phyloP scores from a whole-genome alignment of 2,797 vertebrate genomes.

The Helarctos malayanus region DNA sequence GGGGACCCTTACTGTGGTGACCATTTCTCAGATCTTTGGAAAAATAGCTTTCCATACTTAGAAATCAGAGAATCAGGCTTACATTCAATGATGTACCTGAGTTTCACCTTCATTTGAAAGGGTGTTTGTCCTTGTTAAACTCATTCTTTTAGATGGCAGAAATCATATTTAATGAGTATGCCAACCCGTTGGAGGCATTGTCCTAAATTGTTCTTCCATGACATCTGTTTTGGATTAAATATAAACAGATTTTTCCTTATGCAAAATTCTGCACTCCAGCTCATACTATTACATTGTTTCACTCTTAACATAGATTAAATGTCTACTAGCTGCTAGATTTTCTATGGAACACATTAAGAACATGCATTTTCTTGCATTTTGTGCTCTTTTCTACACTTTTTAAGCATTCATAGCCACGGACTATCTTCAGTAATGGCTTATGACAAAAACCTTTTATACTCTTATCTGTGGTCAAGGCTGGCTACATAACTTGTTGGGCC shows the following conservation, averaged over 20 bases:
- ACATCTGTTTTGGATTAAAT: neutral
- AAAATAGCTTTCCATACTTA: neutral
- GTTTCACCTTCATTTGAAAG: slow-evolving; percentile 2
- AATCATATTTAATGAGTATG: neutral
- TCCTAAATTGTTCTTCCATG: neutral
- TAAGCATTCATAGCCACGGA: neutral
- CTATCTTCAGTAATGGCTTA: neutral
- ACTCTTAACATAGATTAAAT: neutral
- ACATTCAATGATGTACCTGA: neutral
- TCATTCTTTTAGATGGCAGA: neutral
- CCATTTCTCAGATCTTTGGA: neutral
- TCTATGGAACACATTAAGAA: neutral
- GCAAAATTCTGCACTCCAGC: neutral
- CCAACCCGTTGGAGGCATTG: neutral
- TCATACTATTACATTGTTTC: neutral
- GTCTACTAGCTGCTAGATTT: neutral
- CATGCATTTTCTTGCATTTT: neutral
- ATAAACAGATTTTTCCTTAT: neutral
- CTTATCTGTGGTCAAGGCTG: neutral
- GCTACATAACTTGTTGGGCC: neutral
- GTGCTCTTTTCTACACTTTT: neutral
- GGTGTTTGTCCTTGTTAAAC: neutral
- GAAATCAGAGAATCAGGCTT: slow-evolving; percentile 5
- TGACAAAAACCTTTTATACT: neutral
- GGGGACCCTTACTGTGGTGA: neutral